Conservation (phyloP, 2,888 invertebrate species). For the Drosophila leonis region DNA sequence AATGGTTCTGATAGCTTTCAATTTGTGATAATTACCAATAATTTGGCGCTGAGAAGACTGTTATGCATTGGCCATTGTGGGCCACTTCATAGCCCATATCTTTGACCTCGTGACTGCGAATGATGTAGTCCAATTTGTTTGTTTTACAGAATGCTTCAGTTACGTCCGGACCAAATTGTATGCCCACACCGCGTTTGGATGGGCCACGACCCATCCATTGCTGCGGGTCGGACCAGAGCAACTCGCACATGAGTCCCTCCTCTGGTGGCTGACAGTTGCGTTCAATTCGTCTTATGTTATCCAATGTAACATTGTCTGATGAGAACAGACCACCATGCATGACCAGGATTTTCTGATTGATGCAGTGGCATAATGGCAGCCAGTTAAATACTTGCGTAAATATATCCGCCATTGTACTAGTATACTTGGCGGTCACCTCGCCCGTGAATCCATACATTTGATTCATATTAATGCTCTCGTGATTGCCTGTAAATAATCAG, state of each 20-base stretch:
- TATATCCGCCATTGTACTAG: constrained; percentile 96
- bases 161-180: constrained; percentile 99
- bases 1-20: neutral
- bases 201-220: constrained; percentile 94
- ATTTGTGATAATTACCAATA: constrained; percentile 91
- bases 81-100: constrained; percentile 97
- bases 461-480: constrained; percentile 99
- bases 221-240: constrained; percentile 99
- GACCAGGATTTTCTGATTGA: constrained; percentile 93
- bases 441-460: constrained; percentile 99
- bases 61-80: constrained; percentile 98
- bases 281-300: constrained; percentile 95
- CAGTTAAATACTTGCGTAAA: constrained; percentile 99
- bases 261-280: constrained; percentile 99
- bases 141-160: constrained; percentile 93
- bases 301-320: constrained; percentile 96
- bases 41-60: constrained; percentile 99
- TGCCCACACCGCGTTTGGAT: constrained; percentile 98
- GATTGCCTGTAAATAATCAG: constrained; percentile 91
- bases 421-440: constrained; percentile 98
- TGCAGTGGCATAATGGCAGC: constrained; percentile 97
- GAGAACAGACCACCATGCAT: constrained; percentile 99
- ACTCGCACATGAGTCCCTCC: constrained; percentile 98
- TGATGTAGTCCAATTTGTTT: constrained; percentile 96
- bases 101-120: constrained; percentile 99